Evolutionary conservation across 2,888 invertebrate genomes (phyloP).

Genomic region (Syrphus vitripennis): DNA sequence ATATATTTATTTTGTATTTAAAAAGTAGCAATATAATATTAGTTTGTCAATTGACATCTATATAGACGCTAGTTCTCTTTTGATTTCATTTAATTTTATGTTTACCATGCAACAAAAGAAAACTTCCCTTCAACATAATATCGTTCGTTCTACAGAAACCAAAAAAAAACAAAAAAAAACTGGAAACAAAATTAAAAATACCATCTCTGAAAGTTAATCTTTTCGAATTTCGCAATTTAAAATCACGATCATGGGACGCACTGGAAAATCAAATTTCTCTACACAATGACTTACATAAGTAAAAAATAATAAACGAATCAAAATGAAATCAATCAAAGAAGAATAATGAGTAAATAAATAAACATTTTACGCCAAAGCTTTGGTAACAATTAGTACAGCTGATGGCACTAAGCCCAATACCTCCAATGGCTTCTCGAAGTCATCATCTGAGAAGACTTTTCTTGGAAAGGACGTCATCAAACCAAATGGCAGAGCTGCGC

Average conservation of each 20-base stretch:
- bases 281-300: slow-evolving; percentile 1
- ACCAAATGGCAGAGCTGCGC: slow-evolving; percentile 88
- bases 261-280: background rate
- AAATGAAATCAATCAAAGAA: background rate
- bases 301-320: slow-evolving; percentile 1
- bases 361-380: slow-evolving; percentile 75
- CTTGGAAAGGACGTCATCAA: slow-evolving; percentile 96
- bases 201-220: background rate
- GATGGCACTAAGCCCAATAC: slow-evolving; percentile 92
- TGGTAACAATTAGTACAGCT: slow-evolving; percentile 90
- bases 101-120: slow-evolving; percentile 22
- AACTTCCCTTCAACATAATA: background rate
- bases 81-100: background rate
- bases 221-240: slow-evolving; percentile 7
- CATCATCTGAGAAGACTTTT: slow-evolving; percentile 91
- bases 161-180: too few relatives aligned
- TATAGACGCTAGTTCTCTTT: slow-evolving; percentile 17
- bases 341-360: background rate
- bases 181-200: background rate
- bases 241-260: background rate
- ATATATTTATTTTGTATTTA: slow-evolving; percentile 49
- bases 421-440: slow-evolving; percentile 93
- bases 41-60: slow-evolving; percentile 36
- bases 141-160: slow-evolving; percentile 7
- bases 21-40: slow-evolving; percentile 53